phyloP scores from a whole-genome alignment of 2,113 vertebrate species.

The Chaetorhynchus papuensis region DNA sequence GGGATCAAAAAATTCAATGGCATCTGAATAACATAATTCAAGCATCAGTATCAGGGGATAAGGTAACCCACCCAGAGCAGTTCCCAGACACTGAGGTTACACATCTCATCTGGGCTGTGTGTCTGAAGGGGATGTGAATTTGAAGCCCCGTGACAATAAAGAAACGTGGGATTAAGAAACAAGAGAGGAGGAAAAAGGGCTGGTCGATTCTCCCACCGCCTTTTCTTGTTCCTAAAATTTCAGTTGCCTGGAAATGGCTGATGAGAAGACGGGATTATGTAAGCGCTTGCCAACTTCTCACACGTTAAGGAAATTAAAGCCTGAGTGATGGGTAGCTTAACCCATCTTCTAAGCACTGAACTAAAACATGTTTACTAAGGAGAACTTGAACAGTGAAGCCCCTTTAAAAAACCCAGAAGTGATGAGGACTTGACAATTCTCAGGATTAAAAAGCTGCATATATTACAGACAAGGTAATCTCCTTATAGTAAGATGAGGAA shows the following conservation, averaged over 20 bases:
- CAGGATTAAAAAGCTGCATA: slow-evolving; percentile 37
- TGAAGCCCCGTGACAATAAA: background rate
- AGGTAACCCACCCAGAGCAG: background rate
- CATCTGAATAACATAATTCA: background rate
- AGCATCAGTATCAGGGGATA: background rate
- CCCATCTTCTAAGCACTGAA: background rate
- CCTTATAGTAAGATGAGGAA: background rate
- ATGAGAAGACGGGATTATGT: slow-evolving; percentile 15
- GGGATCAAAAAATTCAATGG: background rate
- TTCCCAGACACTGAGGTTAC: background rate
- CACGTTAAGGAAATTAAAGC: background rate
- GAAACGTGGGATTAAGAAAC: background rate
- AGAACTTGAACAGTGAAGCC: background rate
- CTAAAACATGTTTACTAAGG: background rate
- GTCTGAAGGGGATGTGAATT: background rate
- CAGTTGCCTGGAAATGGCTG: slow-evolving; percentile 51
- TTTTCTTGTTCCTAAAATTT: background rate
- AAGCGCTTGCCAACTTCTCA: background rate
- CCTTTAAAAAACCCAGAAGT: background rate
- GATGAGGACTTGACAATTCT: background rate
- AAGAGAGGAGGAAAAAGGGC: background rate
- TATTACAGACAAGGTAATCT: slow-evolving; percentile 30
- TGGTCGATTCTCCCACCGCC: accelerated
- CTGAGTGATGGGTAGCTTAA: slow-evolving; percentile 32
- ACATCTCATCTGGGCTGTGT: background rate